Percentiles rank a stretch among this genome's conserved stretches.
Conservation (phyloP, 2,797 vertebrate species). For the Dromococcyx pavoninus region DNA sequence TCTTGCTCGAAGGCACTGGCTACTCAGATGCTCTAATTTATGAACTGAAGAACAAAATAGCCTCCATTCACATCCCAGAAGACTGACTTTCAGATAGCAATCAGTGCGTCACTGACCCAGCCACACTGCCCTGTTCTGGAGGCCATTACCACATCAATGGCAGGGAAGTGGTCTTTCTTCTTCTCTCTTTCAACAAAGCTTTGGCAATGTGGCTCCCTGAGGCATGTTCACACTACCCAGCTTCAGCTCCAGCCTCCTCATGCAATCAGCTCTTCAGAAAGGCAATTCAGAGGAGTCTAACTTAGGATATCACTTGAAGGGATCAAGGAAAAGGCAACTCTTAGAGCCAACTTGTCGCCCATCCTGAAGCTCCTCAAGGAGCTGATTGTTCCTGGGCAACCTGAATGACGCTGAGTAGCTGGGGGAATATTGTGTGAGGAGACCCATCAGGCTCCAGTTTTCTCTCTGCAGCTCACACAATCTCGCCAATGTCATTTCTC, state of each 20-base stretch:
- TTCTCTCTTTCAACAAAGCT: constrained; percentile 5
- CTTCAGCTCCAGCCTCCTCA: not conserved
- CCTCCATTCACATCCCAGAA: not conserved
- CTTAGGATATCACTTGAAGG: not conserved
- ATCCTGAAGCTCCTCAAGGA: not conserved
- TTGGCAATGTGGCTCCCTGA: not conserved
- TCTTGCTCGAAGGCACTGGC: not conserved
- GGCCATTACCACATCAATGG: constrained; percentile 40
- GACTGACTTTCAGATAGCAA: constrained; percentile 6
- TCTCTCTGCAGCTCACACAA: not conserved
- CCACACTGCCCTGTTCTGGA: not conserved
- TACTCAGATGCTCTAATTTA: not conserved
- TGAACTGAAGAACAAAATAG: not conserved
- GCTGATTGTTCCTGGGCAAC: not conserved
- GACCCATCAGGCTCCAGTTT: not conserved
- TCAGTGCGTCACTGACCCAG: not conserved
- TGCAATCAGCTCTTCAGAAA: not conserved
- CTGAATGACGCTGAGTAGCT: not conserved
- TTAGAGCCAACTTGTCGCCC: not conserved
- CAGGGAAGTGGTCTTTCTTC: not conserved
- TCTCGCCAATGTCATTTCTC: not conserved
- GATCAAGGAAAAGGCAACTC: not conserved
- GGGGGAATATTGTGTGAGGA: not conserved
- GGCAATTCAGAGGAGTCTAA: constrained; percentile 9
- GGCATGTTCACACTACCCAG: not conserved